These are phyloP conservation scores for Sinocyclocheilus maitianheensis DNA, from an alignment of 2,113 vertebrate species.

Conservation along the genomic window DNA sequence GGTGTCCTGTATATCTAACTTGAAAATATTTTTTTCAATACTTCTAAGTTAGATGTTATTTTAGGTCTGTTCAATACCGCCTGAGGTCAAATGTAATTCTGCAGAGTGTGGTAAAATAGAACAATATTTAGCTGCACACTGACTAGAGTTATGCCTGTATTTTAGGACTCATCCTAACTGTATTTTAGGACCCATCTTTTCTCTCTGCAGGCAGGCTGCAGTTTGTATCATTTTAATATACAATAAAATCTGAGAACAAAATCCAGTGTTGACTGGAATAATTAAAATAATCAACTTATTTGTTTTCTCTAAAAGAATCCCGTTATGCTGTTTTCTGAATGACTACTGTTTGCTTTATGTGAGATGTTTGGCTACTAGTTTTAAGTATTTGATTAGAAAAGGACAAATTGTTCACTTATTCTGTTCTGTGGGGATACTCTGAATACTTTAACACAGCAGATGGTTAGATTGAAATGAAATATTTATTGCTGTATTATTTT, in stretches of 20 bases:
- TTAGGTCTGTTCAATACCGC: not conserved
- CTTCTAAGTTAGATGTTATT: not conserved
- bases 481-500: not conserved
- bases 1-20: not conserved
- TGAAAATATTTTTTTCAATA: not conserved
- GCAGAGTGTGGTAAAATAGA: not conserved
- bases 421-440: not conserved
- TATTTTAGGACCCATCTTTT: constrained; percentile 29
- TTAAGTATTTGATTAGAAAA: not conserved
- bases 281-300: not conserved
- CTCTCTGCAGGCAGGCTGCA: constrained; percentile 64
- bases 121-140: not conserved
- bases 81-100: constrained; percentile 19
- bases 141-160: not conserved
- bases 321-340: not conserved
- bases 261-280: constrained; percentile 47
- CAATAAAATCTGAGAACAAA: constrained; percentile 60
- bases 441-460: not conserved
- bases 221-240: constrained; percentile 70
- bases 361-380: not conserved
- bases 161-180: constrained; percentile 7
- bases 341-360: not conserved
- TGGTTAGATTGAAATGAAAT: not conserved
- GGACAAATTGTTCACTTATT: not conserved
- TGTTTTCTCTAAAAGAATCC: not conserved